Percentiles rank a stretch among this genome's conserved stretches.
Conservation (phyloP, 1,140 invertebrate genomes). For the Saccostrea glomerata region DNA sequence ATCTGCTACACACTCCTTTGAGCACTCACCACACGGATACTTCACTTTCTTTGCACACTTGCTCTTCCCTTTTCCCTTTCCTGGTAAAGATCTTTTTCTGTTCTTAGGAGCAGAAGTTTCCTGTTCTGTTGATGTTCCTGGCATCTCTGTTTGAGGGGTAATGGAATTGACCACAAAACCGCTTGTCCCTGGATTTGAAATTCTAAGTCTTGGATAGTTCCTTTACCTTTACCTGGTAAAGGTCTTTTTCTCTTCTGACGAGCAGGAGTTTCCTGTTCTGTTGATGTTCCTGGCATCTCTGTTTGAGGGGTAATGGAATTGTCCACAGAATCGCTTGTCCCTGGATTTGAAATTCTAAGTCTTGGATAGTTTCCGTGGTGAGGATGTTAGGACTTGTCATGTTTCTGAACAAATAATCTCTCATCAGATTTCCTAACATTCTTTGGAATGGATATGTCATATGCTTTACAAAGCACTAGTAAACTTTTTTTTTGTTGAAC, state of each 20-base stretch:
- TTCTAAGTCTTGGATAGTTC: no score
- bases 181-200: neutral
- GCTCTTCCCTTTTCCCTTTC: neutral
- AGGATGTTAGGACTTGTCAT: neutral
- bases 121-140: neutral
- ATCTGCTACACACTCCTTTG: neutral
- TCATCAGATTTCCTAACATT: neutral
- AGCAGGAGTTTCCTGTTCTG: neutral
- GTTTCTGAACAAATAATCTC: neutral
- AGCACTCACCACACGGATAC: neutral
- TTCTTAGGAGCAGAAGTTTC: neutral
- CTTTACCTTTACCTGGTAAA: neutral
- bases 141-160: neutral
- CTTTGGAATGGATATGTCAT: neutral
- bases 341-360: neutral
- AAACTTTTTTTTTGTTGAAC: neutral
- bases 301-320: neutral
- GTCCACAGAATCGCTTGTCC: neutral
- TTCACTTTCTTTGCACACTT: neutral
- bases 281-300: neutral
- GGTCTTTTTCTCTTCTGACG: neutral
- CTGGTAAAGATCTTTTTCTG: neutral
- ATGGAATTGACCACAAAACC: neutral
- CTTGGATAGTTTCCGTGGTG: neutral
- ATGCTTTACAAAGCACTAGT: neutral